Evolutionary conservation across 2,797 vertebrate species (phyloP), one percentile per base, ranked within the genome.

Genomic region (Dromococcyx pavoninus): DNA sequence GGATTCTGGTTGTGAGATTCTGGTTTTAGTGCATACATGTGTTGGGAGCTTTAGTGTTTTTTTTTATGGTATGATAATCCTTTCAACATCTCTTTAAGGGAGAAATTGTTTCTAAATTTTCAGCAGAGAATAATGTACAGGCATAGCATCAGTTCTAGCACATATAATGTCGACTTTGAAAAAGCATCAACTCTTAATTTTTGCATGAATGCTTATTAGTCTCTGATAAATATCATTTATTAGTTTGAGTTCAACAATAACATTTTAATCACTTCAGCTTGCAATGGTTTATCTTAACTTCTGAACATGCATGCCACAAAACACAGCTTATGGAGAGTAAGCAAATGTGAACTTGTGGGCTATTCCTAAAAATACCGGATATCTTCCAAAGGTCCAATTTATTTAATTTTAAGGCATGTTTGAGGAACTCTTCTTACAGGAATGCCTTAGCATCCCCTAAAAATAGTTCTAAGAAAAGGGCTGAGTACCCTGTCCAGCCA

Each of bases 11-110:
- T n/a, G 13, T 74, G 35, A 51, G 27, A 51, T 43, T 24, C 15
- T 4, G 4, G 15, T 39, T 24, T 70, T 27, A 30, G 28, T 33
- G 7, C 1, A 0, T 23, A 32, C 6, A 1, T 43, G 18, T n/a
- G 76, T 69, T 76, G 39, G 57, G 58, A 71, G 28, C 16, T 33
- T 23, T 11, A 33, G 12, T 53, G 58, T 9, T 27, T 32, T 27
- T 32, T 25, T 27, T 70, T 51, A 57, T 64, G 57, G 23, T 8
- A 15, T 18, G 16, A 30, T n/a, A 67, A 61, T n/a, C n/a, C 3
- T 22, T 35, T 44, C 27, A 14, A 39, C 32, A 24, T 56, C 44
- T 78, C 32, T 27, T 75, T 14, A 41, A n/a, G 8, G 22, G 7
- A 66, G 11, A 41, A 57, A 37, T 62, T 64, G 44, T 67, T 27